phyloP scores from a whole-genome alignment of 2,113 vertebrate species.

The Charadrius vociferus region DNA sequence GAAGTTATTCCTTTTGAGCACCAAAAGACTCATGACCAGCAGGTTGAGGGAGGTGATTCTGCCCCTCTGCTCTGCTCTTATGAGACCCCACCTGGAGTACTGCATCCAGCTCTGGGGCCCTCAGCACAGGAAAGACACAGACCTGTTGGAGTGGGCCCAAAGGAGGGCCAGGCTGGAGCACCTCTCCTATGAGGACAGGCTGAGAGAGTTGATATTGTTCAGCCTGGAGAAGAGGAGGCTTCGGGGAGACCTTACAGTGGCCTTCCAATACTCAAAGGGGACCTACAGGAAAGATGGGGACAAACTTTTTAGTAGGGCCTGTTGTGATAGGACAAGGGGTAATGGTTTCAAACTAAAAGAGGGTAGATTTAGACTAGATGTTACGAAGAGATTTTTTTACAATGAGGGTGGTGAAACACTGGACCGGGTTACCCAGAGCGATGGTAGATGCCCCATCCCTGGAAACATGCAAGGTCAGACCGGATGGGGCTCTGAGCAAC shows the following conservation, averaged over 20 bases:
- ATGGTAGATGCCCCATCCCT: not conserved
- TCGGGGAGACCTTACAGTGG: fast-evolving
- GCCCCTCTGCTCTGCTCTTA: fast-evolving
- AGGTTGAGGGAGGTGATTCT: not conserved
- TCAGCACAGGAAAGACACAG: fast-evolving
- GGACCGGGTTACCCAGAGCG: not conserved
- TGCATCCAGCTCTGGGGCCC: not conserved
- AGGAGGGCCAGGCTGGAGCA: not conserved
- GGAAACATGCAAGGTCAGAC: not conserved
- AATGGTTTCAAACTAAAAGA: not conserved
- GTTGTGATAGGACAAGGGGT: not conserved
- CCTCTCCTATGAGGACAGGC: not conserved
- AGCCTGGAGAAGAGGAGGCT: not conserved
- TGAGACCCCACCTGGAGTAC: not conserved
- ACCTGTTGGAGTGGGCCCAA: fast-evolving
- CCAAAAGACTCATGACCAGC: not conserved
- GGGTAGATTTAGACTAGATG: not conserved
- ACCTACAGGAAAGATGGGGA: not conserved
- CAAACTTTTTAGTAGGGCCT: not conserved
- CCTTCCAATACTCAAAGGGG: not conserved
- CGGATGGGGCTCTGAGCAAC: not conserved
- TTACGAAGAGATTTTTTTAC: not conserved
- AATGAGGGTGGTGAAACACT: fast-evolving
- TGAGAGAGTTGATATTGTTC: not conserved
- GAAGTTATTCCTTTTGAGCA: not conserved